Conservation (phyloP, 2,888 invertebrate genomes). For the Rhodophaea formosa region DNA sequence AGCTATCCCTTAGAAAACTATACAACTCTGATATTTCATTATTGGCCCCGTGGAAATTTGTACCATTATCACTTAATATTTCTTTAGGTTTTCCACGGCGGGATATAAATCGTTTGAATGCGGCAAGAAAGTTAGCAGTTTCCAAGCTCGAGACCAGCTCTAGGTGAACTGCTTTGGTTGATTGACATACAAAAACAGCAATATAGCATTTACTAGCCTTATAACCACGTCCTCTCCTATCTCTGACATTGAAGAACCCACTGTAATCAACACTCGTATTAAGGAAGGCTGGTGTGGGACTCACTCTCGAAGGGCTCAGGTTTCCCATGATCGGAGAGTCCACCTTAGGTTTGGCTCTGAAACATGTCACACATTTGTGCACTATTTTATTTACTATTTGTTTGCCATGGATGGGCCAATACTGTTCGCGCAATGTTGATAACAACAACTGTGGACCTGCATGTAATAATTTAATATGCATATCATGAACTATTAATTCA, state of each 20-base stretch:
- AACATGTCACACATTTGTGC: not conserved
- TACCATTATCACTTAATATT: not conserved
- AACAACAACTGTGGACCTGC: not conserved
- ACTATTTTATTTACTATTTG: not conserved
- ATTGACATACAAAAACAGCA: not conserved
- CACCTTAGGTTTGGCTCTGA: not conserved
- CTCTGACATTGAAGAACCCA: not conserved
- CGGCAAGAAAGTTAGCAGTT: too few species aligned
- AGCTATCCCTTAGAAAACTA: not conserved
- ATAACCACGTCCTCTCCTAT: not conserved
- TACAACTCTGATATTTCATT: not conserved
- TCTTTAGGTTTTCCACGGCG: too few species aligned
- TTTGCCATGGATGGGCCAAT: not conserved
- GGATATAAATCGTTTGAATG: too few species aligned
- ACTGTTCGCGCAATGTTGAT: not conserved
- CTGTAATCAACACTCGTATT: not conserved
- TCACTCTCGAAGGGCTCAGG: not conserved
- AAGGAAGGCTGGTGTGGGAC: not conserved
- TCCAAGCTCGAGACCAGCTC: too few species aligned
- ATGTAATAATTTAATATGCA: not conserved
- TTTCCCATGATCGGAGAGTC: not conserved
- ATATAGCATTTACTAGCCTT: not conserved
- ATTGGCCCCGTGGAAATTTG: not conserved
- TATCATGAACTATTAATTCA: not conserved
- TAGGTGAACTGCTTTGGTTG: too few species aligned